A percentile compares a stretch with the other conserved stretches of the same genome.
Conservation (phyloP, 1,140 invertebrate genomes). For the Brachionus asplanchnoidis region DNA sequence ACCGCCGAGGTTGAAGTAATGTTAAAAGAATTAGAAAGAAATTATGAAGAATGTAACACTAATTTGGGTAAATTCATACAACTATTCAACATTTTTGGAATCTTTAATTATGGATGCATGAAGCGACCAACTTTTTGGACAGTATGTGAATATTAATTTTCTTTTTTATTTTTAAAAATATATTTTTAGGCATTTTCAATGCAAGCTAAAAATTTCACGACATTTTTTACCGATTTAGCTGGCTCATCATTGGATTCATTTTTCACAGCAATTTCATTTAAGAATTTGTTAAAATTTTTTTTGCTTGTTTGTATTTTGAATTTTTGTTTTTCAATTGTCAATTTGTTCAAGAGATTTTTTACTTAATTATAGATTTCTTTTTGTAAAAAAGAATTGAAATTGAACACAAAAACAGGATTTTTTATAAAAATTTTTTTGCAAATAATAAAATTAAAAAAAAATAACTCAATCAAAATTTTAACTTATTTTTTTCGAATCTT, state of each 20-base stretch:
- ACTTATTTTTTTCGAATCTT: constrained; percentile 16
- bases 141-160: background rate
- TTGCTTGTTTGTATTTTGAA: background rate
- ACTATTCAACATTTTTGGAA: background rate
- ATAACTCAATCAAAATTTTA: background rate
- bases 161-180: background rate
- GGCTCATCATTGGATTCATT: constrained; percentile 19
- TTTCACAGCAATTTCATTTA: constrained; percentile 18
- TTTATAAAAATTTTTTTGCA: background rate
- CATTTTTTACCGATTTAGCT: constrained; percentile 29
- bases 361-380: background rate
- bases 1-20: background rate
- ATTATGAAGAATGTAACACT: background rate
- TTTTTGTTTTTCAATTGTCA: constrained; percentile 6
- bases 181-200: constrained; percentile 10
- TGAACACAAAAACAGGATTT: background rate
- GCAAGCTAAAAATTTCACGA: background rate
- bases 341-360: constrained; percentile 28
- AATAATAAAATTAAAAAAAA: constrained; percentile 13
- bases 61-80: background rate
- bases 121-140: constrained; percentile 23
- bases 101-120: background rate
- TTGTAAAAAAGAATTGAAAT: constrained; percentile 6
- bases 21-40: constrained; percentile 17
- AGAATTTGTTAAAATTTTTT: constrained; percentile 30